phyloP scores from a whole-genome alignment of 2,888 invertebrate species.

The Agrochola circellaris region DNA sequence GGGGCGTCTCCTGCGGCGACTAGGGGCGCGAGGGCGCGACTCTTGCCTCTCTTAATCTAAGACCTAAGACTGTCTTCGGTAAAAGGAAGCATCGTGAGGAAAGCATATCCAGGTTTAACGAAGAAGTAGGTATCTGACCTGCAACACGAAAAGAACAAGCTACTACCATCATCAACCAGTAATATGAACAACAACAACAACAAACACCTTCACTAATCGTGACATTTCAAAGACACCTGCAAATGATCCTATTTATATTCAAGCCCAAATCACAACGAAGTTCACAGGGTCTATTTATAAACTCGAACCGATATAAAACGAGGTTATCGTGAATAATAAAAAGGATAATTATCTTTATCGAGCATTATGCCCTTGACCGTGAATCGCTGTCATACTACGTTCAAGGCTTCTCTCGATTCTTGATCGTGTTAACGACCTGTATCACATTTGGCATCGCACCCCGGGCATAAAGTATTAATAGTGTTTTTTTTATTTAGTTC shows the following conservation, averaged over 20 bases:
- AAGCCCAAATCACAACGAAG: not conserved
- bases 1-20: too few relatives aligned
- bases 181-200: not conserved
- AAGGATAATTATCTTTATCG: slow-evolving; percentile 38
- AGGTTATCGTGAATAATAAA: slow-evolving; percentile 48
- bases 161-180: not conserved
- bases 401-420: slow-evolving; percentile 35
- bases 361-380: slow-evolving; percentile 44
- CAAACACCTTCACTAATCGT: not conserved
- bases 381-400: slow-evolving; percentile 16
- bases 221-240: not conserved
- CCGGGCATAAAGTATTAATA: slow-evolving; percentile 29
- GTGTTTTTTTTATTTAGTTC: slow-evolving; percentile 29
- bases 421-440: slow-evolving; percentile 34
- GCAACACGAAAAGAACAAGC: not conserved
- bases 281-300: slow-evolving; percentile 37
- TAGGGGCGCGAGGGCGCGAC: too few relatives aligned
- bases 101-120: not conserved
- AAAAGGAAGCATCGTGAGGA: not conserved
- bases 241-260: slow-evolving; percentile 27
- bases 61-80: not conserved
- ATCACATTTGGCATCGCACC: slow-evolving; percentile 35
- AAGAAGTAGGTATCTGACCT: not conserved
- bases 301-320: slow-evolving; percentile 19
- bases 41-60: too few relatives aligned